Evolutionary conservation across 2,113 vertebrate species (phyloP).

Genomic region (Salminus brasiliensis): DNA sequence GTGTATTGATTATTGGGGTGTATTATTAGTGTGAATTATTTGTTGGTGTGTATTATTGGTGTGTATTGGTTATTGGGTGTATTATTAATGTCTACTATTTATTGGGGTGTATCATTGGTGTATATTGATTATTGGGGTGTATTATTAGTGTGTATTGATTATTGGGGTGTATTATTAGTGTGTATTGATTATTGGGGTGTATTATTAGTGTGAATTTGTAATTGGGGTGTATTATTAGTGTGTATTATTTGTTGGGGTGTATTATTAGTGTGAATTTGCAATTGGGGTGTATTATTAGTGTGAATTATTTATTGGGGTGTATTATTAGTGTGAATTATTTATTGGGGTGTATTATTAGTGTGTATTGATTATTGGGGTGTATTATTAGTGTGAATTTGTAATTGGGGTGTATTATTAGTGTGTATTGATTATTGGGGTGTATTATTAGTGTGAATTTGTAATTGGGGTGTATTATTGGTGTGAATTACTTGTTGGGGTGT

Average conservation of each 20-base stretch:
- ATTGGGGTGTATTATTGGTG: too few species aligned
- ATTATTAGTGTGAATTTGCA: background rate
- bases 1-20: too few species aligned
- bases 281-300: background rate
- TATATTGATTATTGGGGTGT: too few species aligned
- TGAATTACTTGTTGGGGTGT: too few species aligned
- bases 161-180: background rate
- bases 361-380: background rate
- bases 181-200: background rate
- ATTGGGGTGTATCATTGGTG: background rate
- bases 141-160: too few species aligned
- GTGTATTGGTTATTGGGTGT: too few species aligned
- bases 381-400: too few species aligned
- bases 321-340: background rate
- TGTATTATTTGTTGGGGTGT: background rate
- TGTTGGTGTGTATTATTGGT: too few species aligned
- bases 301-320: background rate
- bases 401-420: too few species aligned
- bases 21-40: too few species aligned
- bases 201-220: background rate
- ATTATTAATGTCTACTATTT: background rate
- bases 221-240: background rate
- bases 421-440: too few species aligned
- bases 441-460: too few species aligned
- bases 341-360: background rate